A percentile compares a stretch with the other conserved stretches of the same genome.
These are phyloP conservation scores for Lycaon pictus DNA, from an alignment of 2,113 vertebrate genomes.

Conservation along the genomic window DNA sequence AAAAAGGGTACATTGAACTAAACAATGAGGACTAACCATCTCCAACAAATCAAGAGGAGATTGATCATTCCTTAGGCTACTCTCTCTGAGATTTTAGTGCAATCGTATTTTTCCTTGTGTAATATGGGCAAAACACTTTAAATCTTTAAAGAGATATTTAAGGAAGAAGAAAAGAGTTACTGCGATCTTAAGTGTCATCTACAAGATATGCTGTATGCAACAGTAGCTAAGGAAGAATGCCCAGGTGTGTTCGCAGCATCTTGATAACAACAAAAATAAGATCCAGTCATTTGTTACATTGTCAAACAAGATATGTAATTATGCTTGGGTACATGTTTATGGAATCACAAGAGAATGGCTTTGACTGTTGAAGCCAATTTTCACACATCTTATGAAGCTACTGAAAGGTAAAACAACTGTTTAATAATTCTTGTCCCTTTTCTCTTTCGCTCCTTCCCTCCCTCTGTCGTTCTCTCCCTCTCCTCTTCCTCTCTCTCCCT, in stretches of 20 bases:
- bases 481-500: background rate
- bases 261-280: background rate
- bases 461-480: background rate
- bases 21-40: background rate
- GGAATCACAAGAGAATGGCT: background rate
- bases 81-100: background rate
- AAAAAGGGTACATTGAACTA: background rate
- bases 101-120: background rate
- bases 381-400: background rate
- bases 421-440: background rate
- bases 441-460: background rate
- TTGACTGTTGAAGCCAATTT: background rate
- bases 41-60: background rate
- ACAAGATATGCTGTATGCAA: background rate
- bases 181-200: background rate
- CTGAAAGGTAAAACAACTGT: background rate
- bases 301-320: background rate
- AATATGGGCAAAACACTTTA: background rate
- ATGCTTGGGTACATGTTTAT: background rate
- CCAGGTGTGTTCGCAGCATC: background rate
- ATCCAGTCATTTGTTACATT: background rate
- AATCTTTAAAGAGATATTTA: slow-evolving; percentile 42
- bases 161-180: background rate
- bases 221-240: background rate
- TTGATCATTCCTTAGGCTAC: background rate